Evolutionary conservation across 2,113 vertebrate genomes (phyloP).

Genomic region (Erpornis zantholeuca): DNA sequence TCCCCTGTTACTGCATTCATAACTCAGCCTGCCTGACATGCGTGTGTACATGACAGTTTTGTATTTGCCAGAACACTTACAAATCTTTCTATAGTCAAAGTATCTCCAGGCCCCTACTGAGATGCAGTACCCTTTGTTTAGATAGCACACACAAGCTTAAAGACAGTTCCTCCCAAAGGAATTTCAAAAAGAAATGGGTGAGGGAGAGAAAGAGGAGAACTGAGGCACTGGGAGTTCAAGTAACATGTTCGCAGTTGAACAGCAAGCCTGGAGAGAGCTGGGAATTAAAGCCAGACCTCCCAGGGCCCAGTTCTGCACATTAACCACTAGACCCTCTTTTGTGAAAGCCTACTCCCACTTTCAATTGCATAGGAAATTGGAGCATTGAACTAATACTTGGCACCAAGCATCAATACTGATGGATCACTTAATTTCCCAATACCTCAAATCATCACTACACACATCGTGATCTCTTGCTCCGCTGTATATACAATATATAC

Average conservation of each 20-base stretch:
- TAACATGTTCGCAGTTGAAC: background rate
- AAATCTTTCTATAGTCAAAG: background rate
- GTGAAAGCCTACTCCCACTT: constrained; percentile 24
- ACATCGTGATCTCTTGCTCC: constrained; percentile 16
- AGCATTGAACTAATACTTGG: constrained; percentile 13
- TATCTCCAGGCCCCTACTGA: background rate
- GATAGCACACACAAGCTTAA: background rate
- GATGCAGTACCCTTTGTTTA: background rate
- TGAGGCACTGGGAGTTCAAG: constrained; percentile 22
- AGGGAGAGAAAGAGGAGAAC: background rate
- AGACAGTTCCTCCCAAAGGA: background rate
- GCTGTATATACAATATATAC: constrained; percentile 33
- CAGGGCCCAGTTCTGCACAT: background rate
- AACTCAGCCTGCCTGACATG: background rate
- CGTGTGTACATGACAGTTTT: background rate
- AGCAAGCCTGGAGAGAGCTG: background rate
- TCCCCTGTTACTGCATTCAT: background rate
- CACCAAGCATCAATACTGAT: constrained; percentile 22
- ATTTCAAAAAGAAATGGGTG: background rate
- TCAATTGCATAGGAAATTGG: background rate
- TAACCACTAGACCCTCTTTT: constrained; percentile 16
- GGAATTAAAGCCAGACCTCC: constrained; percentile 33
- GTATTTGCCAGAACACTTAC: constrained; percentile 2
- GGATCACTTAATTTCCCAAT: constrained; percentile 43
- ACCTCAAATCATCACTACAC: constrained; percentile 52